A percentile compares a stretch with the other conserved stretches of the same genome.
These are phyloP conservation scores for Cheilosia vulpina DNA, from an alignment of 2,888 invertebrate genomes.

Conservation along the genomic window DNA sequence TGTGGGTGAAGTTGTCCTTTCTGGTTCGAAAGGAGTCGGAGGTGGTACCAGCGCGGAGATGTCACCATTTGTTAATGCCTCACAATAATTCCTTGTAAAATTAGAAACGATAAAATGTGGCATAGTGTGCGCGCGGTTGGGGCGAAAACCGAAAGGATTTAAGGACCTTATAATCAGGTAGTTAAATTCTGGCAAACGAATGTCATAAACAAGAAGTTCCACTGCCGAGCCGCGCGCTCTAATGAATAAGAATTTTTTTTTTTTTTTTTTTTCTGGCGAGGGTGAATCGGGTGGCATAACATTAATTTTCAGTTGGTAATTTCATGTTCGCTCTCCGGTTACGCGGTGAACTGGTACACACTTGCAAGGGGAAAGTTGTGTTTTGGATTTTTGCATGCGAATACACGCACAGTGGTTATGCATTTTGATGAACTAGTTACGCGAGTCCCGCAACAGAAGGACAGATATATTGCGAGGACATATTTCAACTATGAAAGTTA, in stretches of 20 bases:
- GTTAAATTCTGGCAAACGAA: slow-evolving; percentile 73
- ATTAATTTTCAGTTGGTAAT: slow-evolving; percentile 74
- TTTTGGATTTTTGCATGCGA: slow-evolving; percentile 33
- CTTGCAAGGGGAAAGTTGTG: slow-evolving; percentile 47
- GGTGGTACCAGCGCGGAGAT: slow-evolving; percentile 68
- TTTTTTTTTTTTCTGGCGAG: slow-evolving; percentile 15
- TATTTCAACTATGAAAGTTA: slow-evolving; percentile 66
- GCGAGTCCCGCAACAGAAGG: slow-evolving; percentile 21
- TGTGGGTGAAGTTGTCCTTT: slow-evolving; percentile 61
- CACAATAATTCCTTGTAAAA: slow-evolving; percentile 71
- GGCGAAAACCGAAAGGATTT: slow-evolving; percentile 69
- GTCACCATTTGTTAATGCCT: slow-evolving; percentile 75
- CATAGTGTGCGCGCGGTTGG: background rate
- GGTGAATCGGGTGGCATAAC: slow-evolving; percentile 67
- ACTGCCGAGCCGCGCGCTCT: slow-evolving; percentile 14
- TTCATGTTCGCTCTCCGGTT: slow-evolving; percentile 68
- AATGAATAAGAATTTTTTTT: slow-evolving; percentile 67
- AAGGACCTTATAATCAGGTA: slow-evolving; percentile 75
- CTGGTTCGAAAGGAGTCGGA: slow-evolving; percentile 7
- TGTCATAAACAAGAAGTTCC: slow-evolving; percentile 69
- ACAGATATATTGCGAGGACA: slow-evolving; percentile 57
- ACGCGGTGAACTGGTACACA: slow-evolving; percentile 70
- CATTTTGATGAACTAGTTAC: slow-evolving; percentile 60
- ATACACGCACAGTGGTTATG: slow-evolving; percentile 68
- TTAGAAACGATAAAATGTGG: slow-evolving; percentile 69